Evolutionary conservation across 2,888 invertebrate species (phyloP).

Genomic region (Maniola hyperantus): DNA sequence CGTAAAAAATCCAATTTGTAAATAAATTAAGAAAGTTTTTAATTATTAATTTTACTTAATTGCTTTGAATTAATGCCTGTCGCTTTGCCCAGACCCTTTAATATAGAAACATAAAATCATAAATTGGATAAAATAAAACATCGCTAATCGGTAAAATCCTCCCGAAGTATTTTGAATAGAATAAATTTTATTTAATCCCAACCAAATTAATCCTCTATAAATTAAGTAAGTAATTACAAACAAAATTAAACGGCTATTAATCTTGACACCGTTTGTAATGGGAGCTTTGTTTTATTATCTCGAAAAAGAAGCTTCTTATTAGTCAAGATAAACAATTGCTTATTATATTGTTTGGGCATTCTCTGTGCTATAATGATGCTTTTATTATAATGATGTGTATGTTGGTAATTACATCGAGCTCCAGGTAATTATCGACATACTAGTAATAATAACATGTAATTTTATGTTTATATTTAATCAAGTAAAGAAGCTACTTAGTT

Average conservation of each 20-base stretch:
- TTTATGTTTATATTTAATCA: too few relatives aligned
- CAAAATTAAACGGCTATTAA: slow-evolving; percentile 25
- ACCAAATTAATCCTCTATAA: slow-evolving; percentile 18
- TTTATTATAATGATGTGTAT: too few relatives aligned
- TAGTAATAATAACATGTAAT: too few relatives aligned
- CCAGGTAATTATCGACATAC: too few relatives aligned
- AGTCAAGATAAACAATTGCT: slow-evolving; percentile 5
- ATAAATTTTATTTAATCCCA: slow-evolving; percentile 15
- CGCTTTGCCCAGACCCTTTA: not conserved
- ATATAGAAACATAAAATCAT: not conserved
- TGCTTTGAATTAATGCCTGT: too few relatives aligned
- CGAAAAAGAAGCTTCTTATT: slow-evolving; percentile 13
- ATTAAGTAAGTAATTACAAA: slow-evolving; percentile 27
- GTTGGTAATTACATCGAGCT: too few relatives aligned
- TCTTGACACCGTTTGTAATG: slow-evolving; percentile 20
- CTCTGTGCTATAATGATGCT: not conserved
- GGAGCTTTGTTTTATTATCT: slow-evolving; percentile 20
- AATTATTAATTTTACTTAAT: too few relatives aligned
- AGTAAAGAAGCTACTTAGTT: too few relatives aligned
- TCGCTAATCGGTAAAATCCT: not conserved
- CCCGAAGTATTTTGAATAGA: slow-evolving; percentile 1
- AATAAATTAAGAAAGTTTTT: not conserved
- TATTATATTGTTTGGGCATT: not conserved
- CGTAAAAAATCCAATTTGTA: not conserved
- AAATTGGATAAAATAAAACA: not conserved